Conservation (phyloP, 2,113 vertebrate genomes). For the western clawed frog (Xenopus tropicalis) region DNA sequence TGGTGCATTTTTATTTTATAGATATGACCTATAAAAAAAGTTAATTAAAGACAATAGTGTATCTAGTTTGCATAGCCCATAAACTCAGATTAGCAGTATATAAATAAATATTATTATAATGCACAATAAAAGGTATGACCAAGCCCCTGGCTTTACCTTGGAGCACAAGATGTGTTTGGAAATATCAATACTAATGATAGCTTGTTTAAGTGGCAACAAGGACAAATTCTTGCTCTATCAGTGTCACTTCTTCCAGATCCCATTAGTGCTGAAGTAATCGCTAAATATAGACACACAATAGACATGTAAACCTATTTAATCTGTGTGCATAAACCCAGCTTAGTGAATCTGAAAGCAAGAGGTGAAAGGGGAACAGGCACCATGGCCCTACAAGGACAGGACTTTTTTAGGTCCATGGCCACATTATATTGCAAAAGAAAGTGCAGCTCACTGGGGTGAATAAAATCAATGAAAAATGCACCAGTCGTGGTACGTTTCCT, state of each 20-base stretch:
- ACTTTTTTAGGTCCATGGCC: background rate
- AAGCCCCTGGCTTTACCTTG: background rate
- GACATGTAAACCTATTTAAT: background rate
- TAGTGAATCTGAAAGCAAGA: background rate
- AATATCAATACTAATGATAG: constrained; percentile 15
- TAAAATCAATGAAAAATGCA: no score
- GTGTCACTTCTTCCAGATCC: constrained; percentile 10
- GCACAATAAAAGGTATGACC: no score
- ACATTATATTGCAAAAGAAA: no score
- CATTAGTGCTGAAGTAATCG: constrained; percentile 21
- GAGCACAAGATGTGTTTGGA: background rate
- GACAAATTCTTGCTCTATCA: constrained; percentile 38
- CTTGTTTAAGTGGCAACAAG: constrained; percentile 11
- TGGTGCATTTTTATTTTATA: no score
- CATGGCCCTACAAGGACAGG: background rate
- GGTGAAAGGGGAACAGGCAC: background rate
- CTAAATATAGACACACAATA: constrained; percentile 39
- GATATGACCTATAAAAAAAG: no score
- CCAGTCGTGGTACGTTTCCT: no score
- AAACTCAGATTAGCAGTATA: no score
- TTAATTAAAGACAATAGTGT: no score
- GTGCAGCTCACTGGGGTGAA: no score
- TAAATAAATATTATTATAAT: no score
- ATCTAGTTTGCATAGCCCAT: no score
- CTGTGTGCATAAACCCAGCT: background rate